A percentile compares a stretch with the other conserved stretches of the same genome.
phyloP scores from a whole-genome alignment of 2,797 vertebrate genomes.

The Parambassis ranga region DNA sequence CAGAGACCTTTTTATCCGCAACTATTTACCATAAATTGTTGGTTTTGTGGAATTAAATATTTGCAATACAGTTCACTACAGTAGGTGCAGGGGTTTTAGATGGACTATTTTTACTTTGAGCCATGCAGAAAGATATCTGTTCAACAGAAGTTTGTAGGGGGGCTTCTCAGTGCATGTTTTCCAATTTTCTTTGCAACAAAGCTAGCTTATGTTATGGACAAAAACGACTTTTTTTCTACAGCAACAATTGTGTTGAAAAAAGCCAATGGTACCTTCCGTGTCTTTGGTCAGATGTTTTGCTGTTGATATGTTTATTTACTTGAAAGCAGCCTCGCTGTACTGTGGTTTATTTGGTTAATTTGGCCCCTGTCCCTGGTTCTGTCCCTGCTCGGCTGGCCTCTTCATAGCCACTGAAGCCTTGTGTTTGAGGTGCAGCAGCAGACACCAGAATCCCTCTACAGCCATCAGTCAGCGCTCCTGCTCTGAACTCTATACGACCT shows the following conservation, averaged over 20 bases:
- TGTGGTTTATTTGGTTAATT: slow-evolving; percentile 15
- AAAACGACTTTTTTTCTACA: no score
- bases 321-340: background rate
- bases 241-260: no score
- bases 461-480: slow-evolving; percentile 83
- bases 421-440: slow-evolving; percentile 76
- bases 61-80: background rate
- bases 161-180: background rate
- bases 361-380: slow-evolving; percentile 4
- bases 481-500: slow-evolving; percentile 92
- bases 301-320: slow-evolving; percentile 27
- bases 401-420: slow-evolving; percentile 43
- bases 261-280: no score
- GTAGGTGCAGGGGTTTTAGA: background rate
- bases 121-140: background rate
- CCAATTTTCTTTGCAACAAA: background rate
- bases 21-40: background rate
- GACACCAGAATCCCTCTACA: slow-evolving; percentile 79
- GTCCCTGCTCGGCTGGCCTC: slow-evolving; percentile 43
- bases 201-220: background rate
- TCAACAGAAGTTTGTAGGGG: background rate
- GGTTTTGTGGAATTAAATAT: background rate
- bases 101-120: background rate
- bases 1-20: no score
- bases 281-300: slow-evolving; percentile 13